Percentiles rank a stretch among this genome's conserved stretches.
phyloP scores from a whole-genome alignment of 2,888 invertebrate genomes.

The Temnothorax ravouxi region DNA sequence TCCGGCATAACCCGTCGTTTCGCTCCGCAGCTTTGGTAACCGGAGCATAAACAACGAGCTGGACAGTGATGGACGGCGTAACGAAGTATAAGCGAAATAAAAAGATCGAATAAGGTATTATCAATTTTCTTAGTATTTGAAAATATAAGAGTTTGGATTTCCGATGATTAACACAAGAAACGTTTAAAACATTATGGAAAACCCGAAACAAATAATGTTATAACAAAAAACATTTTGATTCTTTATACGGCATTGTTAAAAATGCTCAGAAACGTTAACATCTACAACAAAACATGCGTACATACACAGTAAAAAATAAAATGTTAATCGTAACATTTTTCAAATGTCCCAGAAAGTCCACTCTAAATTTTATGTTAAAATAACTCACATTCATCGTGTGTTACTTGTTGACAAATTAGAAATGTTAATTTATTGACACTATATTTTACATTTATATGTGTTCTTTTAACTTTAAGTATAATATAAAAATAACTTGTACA shows the following conservation, averaged over 20 bases:
- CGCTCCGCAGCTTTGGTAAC: constrained; percentile 34
- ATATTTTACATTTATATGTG: no score
- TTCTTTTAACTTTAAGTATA: no score
- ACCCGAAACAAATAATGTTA: background rate
- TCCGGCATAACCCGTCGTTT: constrained; percentile 36
- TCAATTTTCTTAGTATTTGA: background rate
- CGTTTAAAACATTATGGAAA: background rate
- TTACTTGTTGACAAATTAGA: no score
- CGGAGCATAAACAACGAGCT: constrained; percentile 31
- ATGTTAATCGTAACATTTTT: no score
- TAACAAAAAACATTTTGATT: background rate
- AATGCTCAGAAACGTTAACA: background rate
- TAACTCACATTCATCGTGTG: no score
- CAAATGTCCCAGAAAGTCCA: no score
- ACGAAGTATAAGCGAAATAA: constrained; percentile 7
- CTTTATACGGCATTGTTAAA: background rate
- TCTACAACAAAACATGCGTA: background rate
- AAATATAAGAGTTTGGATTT: background rate
- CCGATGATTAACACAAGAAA: background rate
- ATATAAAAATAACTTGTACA: no score
- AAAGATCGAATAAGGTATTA: background rate
- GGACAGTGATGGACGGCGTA: constrained; percentile 13
- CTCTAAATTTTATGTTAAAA: no score
- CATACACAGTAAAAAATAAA: no score
- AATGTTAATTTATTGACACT: no score